Conservation (phyloP, 2,113 vertebrate genomes). For the Elaphurus davidianus region DNA sequence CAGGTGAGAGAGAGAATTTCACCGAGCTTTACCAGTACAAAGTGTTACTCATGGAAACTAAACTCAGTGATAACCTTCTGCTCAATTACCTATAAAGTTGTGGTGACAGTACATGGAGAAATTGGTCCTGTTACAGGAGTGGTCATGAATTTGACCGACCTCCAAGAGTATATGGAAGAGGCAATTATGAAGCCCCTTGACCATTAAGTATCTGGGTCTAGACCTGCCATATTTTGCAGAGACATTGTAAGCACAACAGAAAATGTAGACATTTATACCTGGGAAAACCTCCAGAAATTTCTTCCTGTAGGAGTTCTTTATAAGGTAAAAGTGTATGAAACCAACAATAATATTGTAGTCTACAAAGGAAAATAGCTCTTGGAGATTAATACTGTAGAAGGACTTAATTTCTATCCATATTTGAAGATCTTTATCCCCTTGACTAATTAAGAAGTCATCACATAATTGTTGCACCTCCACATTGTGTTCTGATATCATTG, state of each 20-base stretch:
- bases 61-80: background rate
- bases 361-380: slow-evolving; percentile 89
- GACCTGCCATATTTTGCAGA: slow-evolving; percentile 91
- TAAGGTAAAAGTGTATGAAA: slow-evolving; percentile 93
- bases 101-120: slow-evolving; percentile 92
- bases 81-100: slow-evolving; percentile 83
- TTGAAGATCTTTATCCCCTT: background rate
- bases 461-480: background rate
- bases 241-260: slow-evolving; percentile 93
- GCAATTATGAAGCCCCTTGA: slow-evolving; percentile 92
- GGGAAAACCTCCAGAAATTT: slow-evolving; percentile 87
- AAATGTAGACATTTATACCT: slow-evolving; percentile 94
- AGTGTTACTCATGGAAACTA: background rate
- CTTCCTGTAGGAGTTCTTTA: slow-evolving; percentile 86
- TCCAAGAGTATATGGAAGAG: slow-evolving; percentile 91
- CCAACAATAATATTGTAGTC: slow-evolving; percentile 88
- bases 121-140: slow-evolving; percentile 91
- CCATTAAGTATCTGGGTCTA: slow-evolving; percentile 93
- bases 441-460: background rate
- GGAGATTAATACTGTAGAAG: background rate
- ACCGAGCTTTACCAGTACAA: background rate
- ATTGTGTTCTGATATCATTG: slow-evolving; percentile 8
- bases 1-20: background rate
- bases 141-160: slow-evolving; percentile 94
- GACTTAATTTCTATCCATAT: background rate